A percentile compares a stretch with the other conserved stretches of the same genome.
Evolutionary conservation across 2,113 vertebrate species (phyloP).

Genomic region (Condylura cristata): DNA sequence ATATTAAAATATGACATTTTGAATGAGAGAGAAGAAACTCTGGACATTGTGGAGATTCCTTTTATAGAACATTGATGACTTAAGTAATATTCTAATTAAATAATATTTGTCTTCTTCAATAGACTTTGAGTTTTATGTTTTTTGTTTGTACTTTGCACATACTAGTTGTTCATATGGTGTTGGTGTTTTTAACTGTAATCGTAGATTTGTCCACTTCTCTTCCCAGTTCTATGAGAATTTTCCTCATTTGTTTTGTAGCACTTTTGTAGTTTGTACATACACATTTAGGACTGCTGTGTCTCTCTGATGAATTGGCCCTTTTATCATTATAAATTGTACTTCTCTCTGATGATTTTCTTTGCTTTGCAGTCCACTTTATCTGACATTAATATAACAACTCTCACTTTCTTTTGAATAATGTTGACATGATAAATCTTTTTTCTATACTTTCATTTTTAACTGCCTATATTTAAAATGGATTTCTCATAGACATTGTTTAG

Average conservation of each 20-base stretch:
- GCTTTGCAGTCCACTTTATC: background rate
- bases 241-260: background rate
- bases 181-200: background rate
- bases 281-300: background rate
- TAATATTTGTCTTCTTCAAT: background rate
- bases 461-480: background rate
- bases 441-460: background rate
- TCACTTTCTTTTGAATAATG: background rate
- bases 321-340: background rate
- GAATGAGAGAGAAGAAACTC: background rate
- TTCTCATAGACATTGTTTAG: background rate
- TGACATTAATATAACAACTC: background rate
- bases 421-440: background rate
- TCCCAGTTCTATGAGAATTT: background rate
- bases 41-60: background rate
- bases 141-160: background rate
- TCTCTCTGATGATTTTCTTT: background rate
- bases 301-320: background rate
- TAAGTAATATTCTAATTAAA: background rate
- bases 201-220: background rate
- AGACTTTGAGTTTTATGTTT: background rate
- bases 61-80: background rate
- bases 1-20: background rate
- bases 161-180: background rate
- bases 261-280: background rate